These are phyloP conservation scores for Drosophila suboccidentalis DNA, from an alignment of 2,888 invertebrate species.

Conservation along the genomic window DNA sequence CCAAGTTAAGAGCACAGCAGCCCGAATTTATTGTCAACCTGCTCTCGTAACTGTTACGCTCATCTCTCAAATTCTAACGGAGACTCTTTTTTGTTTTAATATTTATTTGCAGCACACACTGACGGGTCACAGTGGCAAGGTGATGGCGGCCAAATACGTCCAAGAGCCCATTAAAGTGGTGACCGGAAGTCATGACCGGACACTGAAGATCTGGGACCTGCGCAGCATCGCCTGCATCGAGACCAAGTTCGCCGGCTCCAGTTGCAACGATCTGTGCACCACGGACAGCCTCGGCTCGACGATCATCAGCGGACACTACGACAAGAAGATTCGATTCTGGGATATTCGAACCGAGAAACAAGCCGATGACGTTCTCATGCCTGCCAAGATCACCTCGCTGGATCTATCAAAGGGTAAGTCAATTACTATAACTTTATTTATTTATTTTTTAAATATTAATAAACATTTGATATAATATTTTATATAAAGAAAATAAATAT, in stretches of 20 bases:
- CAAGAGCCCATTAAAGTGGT: constrained; percentile 97
- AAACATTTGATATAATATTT: too few species aligned
- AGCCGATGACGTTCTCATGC: constrained; percentile 94
- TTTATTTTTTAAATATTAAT: too few species aligned
- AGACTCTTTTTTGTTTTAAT: constrained; percentile 1
- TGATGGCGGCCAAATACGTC: constrained; percentile 98
- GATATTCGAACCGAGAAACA: constrained; percentile 95
- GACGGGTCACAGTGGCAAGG: constrained; percentile 95
- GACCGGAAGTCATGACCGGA: constrained; percentile 98
- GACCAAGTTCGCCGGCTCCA: constrained; percentile 98
- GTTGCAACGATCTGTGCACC: constrained; percentile 98
- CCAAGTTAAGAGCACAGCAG: constrained; percentile 13
- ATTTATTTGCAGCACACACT: constrained; percentile 83
- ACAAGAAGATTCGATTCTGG: constrained; percentile 98
- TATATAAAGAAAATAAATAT: too few species aligned
- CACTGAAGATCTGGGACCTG: constrained; percentile 99
- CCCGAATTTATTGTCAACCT: constrained; percentile 24
- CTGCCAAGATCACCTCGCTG: constrained; percentile 97
- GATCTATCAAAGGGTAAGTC: constrained; percentile 94
- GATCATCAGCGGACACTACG: constrained; percentile 99
- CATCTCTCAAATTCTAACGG: constrained; percentile 29
- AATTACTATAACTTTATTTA: too few species aligned
- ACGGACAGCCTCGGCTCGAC: constrained; percentile 93
- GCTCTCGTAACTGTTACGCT: constrained; percentile 11
- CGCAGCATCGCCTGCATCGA: constrained; percentile 96